Evolutionary conservation across 2,797 vertebrate genomes (phyloP).

Genomic region (Lates japonicus): DNA sequence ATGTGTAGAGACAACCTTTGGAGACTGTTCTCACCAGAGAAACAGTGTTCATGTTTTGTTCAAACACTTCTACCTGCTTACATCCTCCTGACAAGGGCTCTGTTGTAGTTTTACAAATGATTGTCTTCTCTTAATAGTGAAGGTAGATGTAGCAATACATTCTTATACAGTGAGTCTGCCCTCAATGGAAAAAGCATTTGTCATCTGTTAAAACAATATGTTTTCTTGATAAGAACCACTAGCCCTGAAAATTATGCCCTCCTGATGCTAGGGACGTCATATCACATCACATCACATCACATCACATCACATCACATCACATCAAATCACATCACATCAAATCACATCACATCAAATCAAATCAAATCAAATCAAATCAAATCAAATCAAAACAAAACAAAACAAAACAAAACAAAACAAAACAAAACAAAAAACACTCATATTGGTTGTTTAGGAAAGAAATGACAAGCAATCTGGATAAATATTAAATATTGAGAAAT

Average conservation of each 20-base stretch:
- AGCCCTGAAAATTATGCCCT: too few relatives aligned
- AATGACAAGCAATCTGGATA: not conserved
- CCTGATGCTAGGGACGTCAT: too few relatives aligned
- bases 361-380: too few relatives aligned
- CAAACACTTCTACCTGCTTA: not conserved
- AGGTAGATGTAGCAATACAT: not conserved
- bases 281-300: too few relatives aligned
- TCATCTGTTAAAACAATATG: not conserved
- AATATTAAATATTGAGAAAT: not conserved
- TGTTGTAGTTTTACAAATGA: constrained; percentile 8
- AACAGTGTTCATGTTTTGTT: not conserved
- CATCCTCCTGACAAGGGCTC: not conserved
- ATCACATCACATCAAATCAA: too few relatives aligned
- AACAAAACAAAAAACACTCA: too few relatives aligned
- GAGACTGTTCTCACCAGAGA: not conserved
- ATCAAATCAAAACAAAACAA: too few relatives aligned
- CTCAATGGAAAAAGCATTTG: not conserved
- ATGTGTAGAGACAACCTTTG: not conserved
- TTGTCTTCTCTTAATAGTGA: not conserved
- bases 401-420: too few relatives aligned
- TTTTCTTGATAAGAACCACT: too few relatives aligned
- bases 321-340: too few relatives aligned
- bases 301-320: too few relatives aligned
- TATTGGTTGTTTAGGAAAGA: not conserved
- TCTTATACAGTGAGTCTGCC: not conserved